Base-by-base conservation (phyloP, 2,888 invertebrate genomes). In the Rhagophthalmus giganteus region DNA sequence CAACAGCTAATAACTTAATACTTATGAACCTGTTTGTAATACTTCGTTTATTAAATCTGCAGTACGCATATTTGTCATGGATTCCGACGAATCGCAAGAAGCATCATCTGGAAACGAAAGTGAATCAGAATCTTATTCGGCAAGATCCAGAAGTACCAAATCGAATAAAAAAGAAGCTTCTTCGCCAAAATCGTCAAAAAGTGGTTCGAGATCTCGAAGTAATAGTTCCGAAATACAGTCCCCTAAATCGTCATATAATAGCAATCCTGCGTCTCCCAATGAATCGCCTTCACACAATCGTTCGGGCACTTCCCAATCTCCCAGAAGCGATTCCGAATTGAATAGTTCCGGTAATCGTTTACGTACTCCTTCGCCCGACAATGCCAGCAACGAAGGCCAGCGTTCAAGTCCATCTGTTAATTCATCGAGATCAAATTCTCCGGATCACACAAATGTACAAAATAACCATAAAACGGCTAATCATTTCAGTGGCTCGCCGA, bases 41-140 rank as follows among this genome's bases (percentile, higher is more conserved):
- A n/a, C n/a, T n/a, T n/a, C n/a, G 42, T 47, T 63, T 59, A 56
- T 55, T 61, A 62, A 64, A 56, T 62, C 46, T 41, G 37, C 58
- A 59, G 55, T 48, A 28, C 28, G 7, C 34, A n/a, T 15, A 2
- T 38, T 15, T 46, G 28, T 55, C 50, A 82, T 82, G 81, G 82
- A 82, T 71, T 82, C 82, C 11, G 82, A 82, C 72, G 82, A 82
- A 70, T 82, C 82, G 57, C 75, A 77, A 63, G 81, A 80, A 74
- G 78, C 63, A 34, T 72, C 72, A 41, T 70, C 71, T 14, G 69
- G 68, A 41, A 71, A 69, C 56, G 74, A 73, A 42, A 70, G 69
- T 52, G 69, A 69, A 24, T 63, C 64, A 44, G 67, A 69, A 53
- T 41, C 33, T 2, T 66, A 65, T 7, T 58, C 53, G 1, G 35